Percentiles rank a stretch among this genome's conserved stretches.
Evolutionary conservation across 1,140 invertebrate species (phyloP).

Genomic region (Zophobas morio): DNA sequence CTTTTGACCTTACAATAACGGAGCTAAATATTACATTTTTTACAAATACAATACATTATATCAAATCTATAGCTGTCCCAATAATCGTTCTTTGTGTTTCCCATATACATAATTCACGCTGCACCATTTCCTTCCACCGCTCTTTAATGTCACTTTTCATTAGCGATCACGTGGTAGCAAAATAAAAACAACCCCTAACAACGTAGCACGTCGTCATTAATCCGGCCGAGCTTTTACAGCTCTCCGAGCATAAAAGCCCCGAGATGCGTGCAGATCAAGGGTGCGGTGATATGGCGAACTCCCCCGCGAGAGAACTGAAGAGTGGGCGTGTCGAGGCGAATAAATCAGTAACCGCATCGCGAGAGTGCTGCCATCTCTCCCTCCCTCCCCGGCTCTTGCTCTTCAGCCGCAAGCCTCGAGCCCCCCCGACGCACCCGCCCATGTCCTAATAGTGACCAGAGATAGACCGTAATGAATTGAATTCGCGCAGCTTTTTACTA

Average conservation of each 20-base stretch:
- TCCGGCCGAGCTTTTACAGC: conserved; percentile 44
- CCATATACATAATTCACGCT: too few relatives aligned
- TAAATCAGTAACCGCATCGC: conserved; percentile 63
- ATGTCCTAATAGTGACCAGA: conserved; percentile 18
- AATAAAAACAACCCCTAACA: conserved; percentile 48
- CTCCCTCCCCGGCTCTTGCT: conserved; percentile 32
- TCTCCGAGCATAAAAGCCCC: conserved; percentile 34
- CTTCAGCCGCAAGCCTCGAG: conserved; percentile 30
- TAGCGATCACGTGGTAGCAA: conserved; percentile 40
- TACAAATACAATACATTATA: too few relatives aligned
- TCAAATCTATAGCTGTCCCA: too few relatives aligned
- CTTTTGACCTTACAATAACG: too few relatives aligned
- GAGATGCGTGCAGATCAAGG: conserved; percentile 52
- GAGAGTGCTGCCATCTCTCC: conserved; percentile 38
- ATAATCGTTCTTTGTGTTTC: too few relatives aligned
- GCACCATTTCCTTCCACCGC: neutral
- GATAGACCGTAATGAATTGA: conserved; percentile 11
- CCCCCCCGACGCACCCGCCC: conserved; percentile 43
- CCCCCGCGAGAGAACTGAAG: conserved; percentile 57
- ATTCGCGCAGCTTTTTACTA: neutral
- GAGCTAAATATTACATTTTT: too few relatives aligned
- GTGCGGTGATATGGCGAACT: conserved; percentile 54
- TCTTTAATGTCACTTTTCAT: conserved; percentile 50
- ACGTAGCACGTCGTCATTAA: conserved; percentile 44
- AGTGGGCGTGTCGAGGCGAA: conserved; percentile 61